phyloP scores from a whole-genome alignment of 2,113 vertebrate genomes.

The Oryzias woworae region DNA sequence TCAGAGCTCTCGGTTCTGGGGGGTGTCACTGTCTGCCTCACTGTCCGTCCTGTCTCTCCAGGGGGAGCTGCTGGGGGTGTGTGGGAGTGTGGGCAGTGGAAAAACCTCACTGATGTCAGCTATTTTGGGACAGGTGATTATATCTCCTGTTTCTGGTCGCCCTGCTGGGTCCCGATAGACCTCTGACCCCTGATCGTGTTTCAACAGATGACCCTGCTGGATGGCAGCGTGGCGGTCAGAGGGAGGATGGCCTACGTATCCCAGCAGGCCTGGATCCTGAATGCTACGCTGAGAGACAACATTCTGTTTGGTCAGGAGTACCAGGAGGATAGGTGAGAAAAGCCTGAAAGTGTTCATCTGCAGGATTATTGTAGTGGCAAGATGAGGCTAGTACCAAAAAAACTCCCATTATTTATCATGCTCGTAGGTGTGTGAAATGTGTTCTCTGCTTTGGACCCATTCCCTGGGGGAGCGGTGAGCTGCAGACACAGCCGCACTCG shows the following conservation, averaged over 20 bases:
- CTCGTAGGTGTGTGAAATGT: no score
- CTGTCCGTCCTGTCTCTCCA: slow-evolving; percentile 38
- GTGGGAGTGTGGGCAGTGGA: slow-evolving; percentile 91
- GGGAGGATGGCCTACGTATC: slow-evolving; percentile 89
- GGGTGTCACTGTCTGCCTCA: neutral
- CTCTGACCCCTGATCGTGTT: neutral
- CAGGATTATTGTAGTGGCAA: no score
- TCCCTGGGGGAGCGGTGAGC: no score
- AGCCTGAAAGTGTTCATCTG: no score
- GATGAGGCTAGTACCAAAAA: no score
- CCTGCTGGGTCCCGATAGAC: neutral
- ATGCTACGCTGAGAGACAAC: slow-evolving; percentile 88
- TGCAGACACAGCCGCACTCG: no score
- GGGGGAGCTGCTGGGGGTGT: slow-evolving; percentile 91
- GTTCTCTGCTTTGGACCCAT: no score
- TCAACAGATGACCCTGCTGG: slow-evolving; percentile 86
- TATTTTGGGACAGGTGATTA: slow-evolving; percentile 90
- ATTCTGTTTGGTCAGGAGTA: slow-evolving; percentile 91
- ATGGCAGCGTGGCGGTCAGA: slow-evolving; percentile 84
- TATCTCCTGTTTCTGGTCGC: neutral
- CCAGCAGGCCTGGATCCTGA: slow-evolving; percentile 94
- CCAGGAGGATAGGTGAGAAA: slow-evolving; percentile 87
- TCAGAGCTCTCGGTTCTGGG: neutral
- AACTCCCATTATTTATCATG: no score
- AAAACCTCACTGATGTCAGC: slow-evolving; percentile 92